phyloP scores from a whole-genome alignment of 2,888 invertebrate genomes.

The Leucophora obtusa region DNA sequence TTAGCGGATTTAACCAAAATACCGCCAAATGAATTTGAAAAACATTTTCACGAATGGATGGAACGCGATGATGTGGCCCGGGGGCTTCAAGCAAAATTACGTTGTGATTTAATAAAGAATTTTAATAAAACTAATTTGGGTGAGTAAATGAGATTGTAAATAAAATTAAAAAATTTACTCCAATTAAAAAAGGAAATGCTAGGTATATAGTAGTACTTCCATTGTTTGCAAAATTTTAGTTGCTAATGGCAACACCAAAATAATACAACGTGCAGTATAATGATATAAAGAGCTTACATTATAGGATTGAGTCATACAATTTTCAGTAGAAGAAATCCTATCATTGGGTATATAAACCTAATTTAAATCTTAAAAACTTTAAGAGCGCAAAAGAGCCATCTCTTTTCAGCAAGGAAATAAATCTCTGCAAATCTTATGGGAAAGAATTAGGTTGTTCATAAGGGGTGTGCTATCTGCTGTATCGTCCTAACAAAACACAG shows the following conservation, averaged over 20 bases:
- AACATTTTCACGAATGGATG: constrained; percentile 76
- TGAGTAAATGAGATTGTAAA: constrained; percentile 62
- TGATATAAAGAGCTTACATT: no score
- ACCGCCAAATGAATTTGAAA: constrained; percentile 74
- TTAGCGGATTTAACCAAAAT: constrained; percentile 73
- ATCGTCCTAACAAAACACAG: no score
- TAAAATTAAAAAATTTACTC: neutral
- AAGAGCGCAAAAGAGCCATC: no score
- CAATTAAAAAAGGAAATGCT: neutral
- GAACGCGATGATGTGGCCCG: constrained; percentile 74
- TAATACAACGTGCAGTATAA: neutral
- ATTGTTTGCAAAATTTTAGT: constrained; percentile 21
- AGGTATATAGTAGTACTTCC: neutral
- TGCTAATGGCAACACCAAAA: constrained; percentile 25
- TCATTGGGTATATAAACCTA: no score
- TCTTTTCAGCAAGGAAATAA: no score
- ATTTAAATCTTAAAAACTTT: no score
- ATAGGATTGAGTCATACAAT: no score
- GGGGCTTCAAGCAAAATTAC: constrained; percentile 74
- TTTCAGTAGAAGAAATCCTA: no score
- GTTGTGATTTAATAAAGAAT: constrained; percentile 74
- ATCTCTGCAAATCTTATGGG: no score
- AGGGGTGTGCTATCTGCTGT: no score
- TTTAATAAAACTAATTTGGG: constrained; percentile 76
- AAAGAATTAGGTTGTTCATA: no score